These are phyloP conservation scores for Lagopus leucura DNA, from an alignment of 2,113 vertebrate genomes.

Conservation along the genomic window DNA sequence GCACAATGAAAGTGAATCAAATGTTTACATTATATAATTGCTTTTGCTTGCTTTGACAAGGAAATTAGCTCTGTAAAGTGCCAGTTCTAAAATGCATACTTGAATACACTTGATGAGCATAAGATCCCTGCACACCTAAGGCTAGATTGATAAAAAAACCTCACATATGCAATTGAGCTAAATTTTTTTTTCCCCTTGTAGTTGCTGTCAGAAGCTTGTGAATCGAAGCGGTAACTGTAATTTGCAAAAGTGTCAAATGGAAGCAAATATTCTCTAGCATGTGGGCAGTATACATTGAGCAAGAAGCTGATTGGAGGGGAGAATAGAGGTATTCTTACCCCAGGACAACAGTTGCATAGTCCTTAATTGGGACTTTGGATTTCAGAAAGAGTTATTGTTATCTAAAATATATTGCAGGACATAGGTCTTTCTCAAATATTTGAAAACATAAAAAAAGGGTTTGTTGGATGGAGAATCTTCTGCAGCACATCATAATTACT, in stretches of 20 bases:
- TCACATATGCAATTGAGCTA: background rate
- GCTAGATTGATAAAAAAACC: background rate
- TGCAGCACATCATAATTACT: background rate
- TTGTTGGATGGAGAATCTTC: background rate
- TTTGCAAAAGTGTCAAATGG: background rate
- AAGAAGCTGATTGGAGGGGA: background rate
- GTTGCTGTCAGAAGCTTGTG: slow-evolving; percentile 22
- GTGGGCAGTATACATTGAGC: background rate
- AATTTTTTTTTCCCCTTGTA: background rate
- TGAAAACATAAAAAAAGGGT: background rate
- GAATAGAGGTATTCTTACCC: background rate
- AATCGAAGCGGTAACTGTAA: slow-evolving; percentile 21
- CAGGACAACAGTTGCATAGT: background rate
- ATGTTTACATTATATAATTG: slow-evolving; percentile 72
- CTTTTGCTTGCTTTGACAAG: slow-evolving; percentile 57
- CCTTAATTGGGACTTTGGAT: background rate
- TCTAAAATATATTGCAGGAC: background rate
- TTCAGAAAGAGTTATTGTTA: background rate
- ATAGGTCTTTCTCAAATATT: background rate
- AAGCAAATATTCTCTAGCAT: background rate
- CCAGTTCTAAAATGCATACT: slow-evolving; percentile 32
- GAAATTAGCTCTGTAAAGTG: slow-evolving; percentile 50
- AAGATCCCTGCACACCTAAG: slow-evolving; percentile 25
- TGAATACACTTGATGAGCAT: slow-evolving; percentile 14
- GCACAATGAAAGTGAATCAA: slow-evolving; percentile 49